A percentile compares a stretch with the other conserved stretches of the same genome.
Evolutionary conservation across 2,113 vertebrate species (phyloP).

Genomic region (Emberiza fucata): DNA sequence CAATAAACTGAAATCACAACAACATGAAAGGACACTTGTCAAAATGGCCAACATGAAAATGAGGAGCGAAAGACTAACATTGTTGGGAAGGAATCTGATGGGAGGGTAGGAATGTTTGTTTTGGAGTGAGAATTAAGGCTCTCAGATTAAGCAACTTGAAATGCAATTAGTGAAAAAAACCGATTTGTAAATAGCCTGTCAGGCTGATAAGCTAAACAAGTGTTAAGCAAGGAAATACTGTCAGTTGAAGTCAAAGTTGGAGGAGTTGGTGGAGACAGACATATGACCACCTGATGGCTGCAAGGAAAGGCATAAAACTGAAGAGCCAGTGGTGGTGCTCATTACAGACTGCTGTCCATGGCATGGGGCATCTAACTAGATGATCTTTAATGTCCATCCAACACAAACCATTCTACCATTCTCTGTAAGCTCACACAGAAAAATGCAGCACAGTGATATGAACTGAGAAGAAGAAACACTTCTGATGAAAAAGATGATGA

Average conservation of each 20-base stretch:
- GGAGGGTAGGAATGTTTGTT: neutral
- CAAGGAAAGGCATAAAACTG: neutral
- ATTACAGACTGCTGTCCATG: neutral
- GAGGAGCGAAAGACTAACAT: neutral
- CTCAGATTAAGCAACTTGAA: neutral
- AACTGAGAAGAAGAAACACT: neutral
- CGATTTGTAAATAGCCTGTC: neutral
- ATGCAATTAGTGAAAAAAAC: neutral
- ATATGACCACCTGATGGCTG: neutral
- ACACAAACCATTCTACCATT: neutral
- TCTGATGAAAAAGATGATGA: neutral
- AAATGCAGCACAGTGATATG: neutral
- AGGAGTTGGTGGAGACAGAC: neutral
- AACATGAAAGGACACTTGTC: neutral
- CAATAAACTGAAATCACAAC: neutral
- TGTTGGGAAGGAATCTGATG: neutral
- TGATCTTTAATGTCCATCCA: neutral
- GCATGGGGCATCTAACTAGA: neutral
- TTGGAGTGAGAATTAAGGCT: neutral
- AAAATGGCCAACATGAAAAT: neutral
- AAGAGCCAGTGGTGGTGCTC: too few relatives aligned
- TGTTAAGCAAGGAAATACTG: neutral
- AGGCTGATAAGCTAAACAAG: neutral
- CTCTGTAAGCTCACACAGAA: neutral
- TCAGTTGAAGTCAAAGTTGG: neutral